Evolutionary conservation across 37 sponge, comb jelly and placozoan species (phyloP).

Genomic region (Theonella swinhoei): DNA sequence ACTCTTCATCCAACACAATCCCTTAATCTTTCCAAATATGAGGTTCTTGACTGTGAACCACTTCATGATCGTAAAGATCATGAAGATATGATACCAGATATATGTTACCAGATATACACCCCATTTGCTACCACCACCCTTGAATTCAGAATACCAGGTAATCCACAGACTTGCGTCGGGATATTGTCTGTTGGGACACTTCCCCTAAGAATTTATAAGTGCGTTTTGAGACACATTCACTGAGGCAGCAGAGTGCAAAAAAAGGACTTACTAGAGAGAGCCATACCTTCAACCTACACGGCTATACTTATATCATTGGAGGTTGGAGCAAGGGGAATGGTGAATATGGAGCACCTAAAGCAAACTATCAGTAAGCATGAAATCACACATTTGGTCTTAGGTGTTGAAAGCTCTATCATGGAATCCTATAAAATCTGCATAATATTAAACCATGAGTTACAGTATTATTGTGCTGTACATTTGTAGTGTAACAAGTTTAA

Average conservation of each 20-base stretch:
- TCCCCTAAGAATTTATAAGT: not conserved
- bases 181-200: not conserved
- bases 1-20: too few species aligned
- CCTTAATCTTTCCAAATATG: too few species aligned
- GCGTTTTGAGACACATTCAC: not conserved
- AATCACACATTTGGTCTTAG: not conserved
- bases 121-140: too few species aligned
- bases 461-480: not conserved
- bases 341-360: not conserved
- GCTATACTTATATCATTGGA: not conserved
- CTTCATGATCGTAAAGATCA: too few species aligned
- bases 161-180: not conserved
- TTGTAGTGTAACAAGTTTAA: not conserved
- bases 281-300: not conserved
- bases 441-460: not conserved
- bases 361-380: not conserved
- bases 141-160: too few species aligned
- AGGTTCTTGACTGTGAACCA: too few species aligned
- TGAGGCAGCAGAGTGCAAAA: constrained; percentile 3
- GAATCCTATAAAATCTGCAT: not conserved
- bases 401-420: not conserved
- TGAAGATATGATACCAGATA: too few species aligned
- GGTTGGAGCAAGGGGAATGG: not conserved
- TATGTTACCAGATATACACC: too few species aligned
- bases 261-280: not conserved